Base-by-base conservation (phyloP, 2,113 vertebrate genomes). In the Silurus asotus region DNA sequence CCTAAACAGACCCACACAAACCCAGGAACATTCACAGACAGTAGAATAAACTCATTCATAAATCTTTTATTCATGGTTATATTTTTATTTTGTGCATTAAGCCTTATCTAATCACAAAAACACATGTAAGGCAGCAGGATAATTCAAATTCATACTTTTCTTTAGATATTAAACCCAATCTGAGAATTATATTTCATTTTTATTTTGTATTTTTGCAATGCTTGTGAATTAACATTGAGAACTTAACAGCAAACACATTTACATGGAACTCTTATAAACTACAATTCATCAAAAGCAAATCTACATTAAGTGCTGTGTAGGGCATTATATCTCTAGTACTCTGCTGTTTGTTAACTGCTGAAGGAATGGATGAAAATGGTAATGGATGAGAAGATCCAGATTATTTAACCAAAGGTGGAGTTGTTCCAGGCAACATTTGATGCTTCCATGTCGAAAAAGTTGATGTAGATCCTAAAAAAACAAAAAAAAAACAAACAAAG, bases 381-480 rank as follows among this genome's bases (percentile, higher is more conserved):
- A 56, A 53, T 19, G n/a, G 49, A 53, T 51, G n/a, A 20, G 37
- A 7, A 80, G 11, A 69, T 72, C n/a, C 25, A 58, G 20, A 2
- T 49, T 6, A 55, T 87, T 95, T 89, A 95, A 86, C 92, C 94
- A 82, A 95, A 96, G 10, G 95, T 96, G 5, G 86, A 83, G 90
- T 89, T 95, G 91, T 94, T 95, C 93, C 93, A 95, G 65, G 84
- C 94, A 85, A 96, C 94, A 61, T 95, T 95, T 55, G 84, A 89
- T 84, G 92, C 92, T 1, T 92, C 92, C 93, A 95, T 93, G 87
- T 96, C 94, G 28, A 91, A 59, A 84, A 95, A 95, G 88, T 93
- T 94, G 77, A 95, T 88, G 65, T 95, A 95, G 88, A 95, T 93
- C 92, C 95, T 96, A 49, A 86, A 86, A 87, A 20, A 49, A 5